These are phyloP conservation scores for Galago senegalensis DNA, from an alignment of 2,797 vertebrate species.

Conservation along the genomic window DNA sequence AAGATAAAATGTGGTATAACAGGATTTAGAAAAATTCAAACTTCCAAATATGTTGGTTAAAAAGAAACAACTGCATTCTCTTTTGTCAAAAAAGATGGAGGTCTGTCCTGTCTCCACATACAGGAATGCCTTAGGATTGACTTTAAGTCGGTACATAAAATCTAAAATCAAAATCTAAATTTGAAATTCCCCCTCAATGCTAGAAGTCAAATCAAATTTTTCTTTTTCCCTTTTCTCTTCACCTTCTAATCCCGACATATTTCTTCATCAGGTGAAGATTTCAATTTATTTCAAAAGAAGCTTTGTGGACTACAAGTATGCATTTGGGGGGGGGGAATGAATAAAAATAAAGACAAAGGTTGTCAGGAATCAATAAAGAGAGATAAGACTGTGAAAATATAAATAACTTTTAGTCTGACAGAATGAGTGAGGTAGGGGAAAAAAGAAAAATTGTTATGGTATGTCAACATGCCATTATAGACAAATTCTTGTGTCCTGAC, in stretches of 20 bases:
- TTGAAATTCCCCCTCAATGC: not conserved
- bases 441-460: not conserved
- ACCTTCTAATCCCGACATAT: not conserved
- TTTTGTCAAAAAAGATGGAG: not conserved
- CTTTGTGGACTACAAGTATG: not conserved
- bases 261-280: not conserved
- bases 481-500: not conserved
- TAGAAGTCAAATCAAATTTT: slow-evolving; percentile 19
- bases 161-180: slow-evolving; percentile 22
- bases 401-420: not conserved
- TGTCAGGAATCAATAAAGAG: not conserved
- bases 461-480: not conserved
- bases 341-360: not conserved
- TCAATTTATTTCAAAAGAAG: not conserved
- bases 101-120: not conserved
- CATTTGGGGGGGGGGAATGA: not conserved
- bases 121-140: not conserved
- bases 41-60: not conserved
- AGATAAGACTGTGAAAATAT: not conserved
- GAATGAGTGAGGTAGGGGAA: not conserved
- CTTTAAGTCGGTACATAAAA: not conserved
- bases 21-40: not conserved
- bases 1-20: slow-evolving; percentile 25
- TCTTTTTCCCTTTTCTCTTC: not conserved
- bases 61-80: not conserved